Evolutionary conservation across 1,140 invertebrate genomes (phyloP), one percentile per base, ranked within the genome.

Genomic region (Drosophila mayri): DNA sequence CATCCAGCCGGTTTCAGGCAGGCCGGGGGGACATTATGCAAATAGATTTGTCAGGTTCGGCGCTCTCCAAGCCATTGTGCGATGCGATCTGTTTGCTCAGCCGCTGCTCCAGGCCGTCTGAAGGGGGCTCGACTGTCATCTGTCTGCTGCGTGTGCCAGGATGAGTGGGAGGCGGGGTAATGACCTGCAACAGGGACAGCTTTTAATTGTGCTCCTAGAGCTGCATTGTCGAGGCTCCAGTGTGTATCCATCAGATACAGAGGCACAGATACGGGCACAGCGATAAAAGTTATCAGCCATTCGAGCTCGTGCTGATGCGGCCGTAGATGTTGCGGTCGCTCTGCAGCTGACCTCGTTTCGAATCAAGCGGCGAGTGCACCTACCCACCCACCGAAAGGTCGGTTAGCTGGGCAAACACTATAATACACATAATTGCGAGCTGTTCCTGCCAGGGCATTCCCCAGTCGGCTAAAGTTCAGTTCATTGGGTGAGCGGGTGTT

Each of bases 321-420:
- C 32, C 28, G n/a, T 50, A 46, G 70, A 35, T 61, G 63, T 44
- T 66, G 61, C 50, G 59, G 57, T 47, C 67, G 49, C 62, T 72
- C 68, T 81, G 80, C 80, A 84, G 59, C 57, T 84, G 84, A 84
- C 84, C 85, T 90, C 84, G 81, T 84, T 90, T 88, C 40, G 71
- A 55, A 78, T 90, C 62, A 72, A 80, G 60, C 72, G 20, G n/a
- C 30, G 52, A 55, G 41, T 67, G 50, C 30, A 55, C 25, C 35
- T 28, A 22, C 22, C 3, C 16, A 41, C 16, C 22, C 16, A 41
- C 16, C 22, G 44, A 38, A 22, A 37, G 52, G 52, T 73, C 55
- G 54, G 10, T 72, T 28, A 16, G 52, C 67, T 72, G 60, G 38
- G 14, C 9, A 20, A 37, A 22, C 10, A 12, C 0, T 30, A 52